These are phyloP conservation scores for Teleiodes luculella DNA, from an alignment of 2,888 invertebrate species.

Conservation along the genomic window DNA sequence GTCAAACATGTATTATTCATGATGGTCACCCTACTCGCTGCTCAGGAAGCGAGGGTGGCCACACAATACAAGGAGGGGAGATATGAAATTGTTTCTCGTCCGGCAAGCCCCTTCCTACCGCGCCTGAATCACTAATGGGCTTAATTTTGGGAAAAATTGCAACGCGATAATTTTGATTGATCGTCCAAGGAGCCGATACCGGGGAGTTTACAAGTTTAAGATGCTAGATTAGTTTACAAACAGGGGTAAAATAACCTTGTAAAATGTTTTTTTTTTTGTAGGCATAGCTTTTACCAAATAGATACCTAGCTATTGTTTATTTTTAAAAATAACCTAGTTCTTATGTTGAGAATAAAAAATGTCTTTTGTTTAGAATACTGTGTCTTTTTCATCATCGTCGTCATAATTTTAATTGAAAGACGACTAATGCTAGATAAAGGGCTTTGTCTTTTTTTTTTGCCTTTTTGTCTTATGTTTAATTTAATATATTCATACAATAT, in stretches of 20 bases:
- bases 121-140: constrained; percentile 12
- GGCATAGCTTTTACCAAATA: background rate
- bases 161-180: constrained; percentile 17
- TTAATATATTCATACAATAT: no score
- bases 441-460: no score
- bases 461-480: no score
- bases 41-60: constrained; percentile 5
- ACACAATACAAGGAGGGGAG: constrained; percentile 18
- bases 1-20: background rate
- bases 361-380: no score
- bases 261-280: background rate
- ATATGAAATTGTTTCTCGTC: constrained; percentile 31
- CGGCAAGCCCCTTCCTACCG: constrained; percentile 9
- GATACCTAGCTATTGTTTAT: no score
- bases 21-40: constrained; percentile 1
- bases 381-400: no score
- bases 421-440: no score
- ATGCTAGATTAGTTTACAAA: background rate
- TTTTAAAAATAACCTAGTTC: no score
- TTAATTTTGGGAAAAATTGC: constrained; percentile 19
- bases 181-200: background rate
- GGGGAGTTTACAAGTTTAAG: constrained; percentile 2
- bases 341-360: no score
- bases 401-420: no score
- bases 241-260: background rate